Base-by-base conservation (phyloP, 2,113 vertebrate genomes). In the Tyto alba region DNA sequence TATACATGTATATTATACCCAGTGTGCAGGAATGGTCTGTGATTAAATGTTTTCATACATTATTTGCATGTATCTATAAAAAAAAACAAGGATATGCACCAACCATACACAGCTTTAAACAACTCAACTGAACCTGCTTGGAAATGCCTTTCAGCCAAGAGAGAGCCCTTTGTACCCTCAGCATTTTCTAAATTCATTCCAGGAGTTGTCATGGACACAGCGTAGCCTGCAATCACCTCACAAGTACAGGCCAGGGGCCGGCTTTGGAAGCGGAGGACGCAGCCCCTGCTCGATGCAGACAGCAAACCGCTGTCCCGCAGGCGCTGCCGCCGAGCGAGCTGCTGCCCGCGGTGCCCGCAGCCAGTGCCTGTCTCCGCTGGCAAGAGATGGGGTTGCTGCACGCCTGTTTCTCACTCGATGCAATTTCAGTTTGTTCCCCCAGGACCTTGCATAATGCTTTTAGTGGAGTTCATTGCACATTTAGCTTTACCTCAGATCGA, bases 341-440 rank as follows among this genome's bases (percentile, higher is more conserved):
- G 43, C 59, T n/a, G 18, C 7, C 12, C 0, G 0, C 16, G 29
- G 40, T 5, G 0, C 53, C 71, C 53, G 9, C 2, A 1, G 38
- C 1, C 0, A 16, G 11, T 23, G 8, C 50, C 78, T 11, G 17
- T 34, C 50, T 71, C 50, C 2, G 0, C 59, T 34, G 30, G 19
- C 9, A 25, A 45, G 38, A 1, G 23, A 29, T n/a, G 4, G 19
- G 43, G 57, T 38, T 43, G 52, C 43, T n/a, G 16, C 50, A 59
- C 1, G 0, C 19, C 36, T 16, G 23, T 20, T 73, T 30, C 38
- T 52, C 53, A 21, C 6, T 10, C 2, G 0, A 20, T 20, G 10
- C 25, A 4, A 27, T 48, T 36, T 41, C 47, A 48, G 17, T 50
- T 81, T 47, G 26, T 19, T 36, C 5, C 22, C 62, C 62, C 55